These are phyloP conservation scores for Diploptera punctata DNA, from an alignment of 2,888 invertebrate species.

Conservation along the genomic window DNA sequence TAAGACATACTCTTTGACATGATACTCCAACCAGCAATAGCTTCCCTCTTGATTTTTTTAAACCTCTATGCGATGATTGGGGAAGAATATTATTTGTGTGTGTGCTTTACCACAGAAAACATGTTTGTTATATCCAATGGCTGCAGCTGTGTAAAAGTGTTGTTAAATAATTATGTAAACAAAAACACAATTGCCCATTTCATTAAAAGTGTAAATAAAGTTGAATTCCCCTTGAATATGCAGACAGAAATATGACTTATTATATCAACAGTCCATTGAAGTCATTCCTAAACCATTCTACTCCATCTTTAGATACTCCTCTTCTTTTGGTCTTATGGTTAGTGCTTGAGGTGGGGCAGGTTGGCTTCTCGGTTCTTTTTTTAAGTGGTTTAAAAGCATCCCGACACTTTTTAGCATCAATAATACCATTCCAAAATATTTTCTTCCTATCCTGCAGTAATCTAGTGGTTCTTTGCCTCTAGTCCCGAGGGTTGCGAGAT, in stretches of 20 bases:
- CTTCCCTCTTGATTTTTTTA: slow-evolving; percentile 5
- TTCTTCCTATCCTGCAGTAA: too few relatives aligned
- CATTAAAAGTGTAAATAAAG: slow-evolving; percentile 42
- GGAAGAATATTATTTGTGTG: slow-evolving; percentile 20
- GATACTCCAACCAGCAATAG: slow-evolving; percentile 27
- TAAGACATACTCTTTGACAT: slow-evolving; percentile 8
- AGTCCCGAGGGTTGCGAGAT: too few relatives aligned
- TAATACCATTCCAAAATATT: not conserved
- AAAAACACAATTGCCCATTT: slow-evolving; percentile 37
- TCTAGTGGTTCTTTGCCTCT: too few relatives aligned
- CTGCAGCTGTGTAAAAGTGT: slow-evolving; percentile 41
- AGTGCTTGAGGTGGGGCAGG: too few relatives aligned
- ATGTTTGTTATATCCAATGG: slow-evolving; percentile 30
- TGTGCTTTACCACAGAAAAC: slow-evolving; percentile 30
- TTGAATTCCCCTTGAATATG: slow-evolving; percentile 36
- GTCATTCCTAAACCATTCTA: not conserved
- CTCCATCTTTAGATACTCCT: not conserved
- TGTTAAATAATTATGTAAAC: slow-evolving; percentile 40
- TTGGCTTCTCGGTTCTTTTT: too few relatives aligned
- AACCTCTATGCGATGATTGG: not conserved
- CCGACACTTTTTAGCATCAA: not conserved
- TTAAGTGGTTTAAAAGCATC: not conserved
- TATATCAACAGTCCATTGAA: not conserved
- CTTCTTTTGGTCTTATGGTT: not conserved
- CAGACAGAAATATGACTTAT: not conserved